Base-by-base conservation (phyloP, 2,888 invertebrate species). In the Melanophora roralis region DNA sequence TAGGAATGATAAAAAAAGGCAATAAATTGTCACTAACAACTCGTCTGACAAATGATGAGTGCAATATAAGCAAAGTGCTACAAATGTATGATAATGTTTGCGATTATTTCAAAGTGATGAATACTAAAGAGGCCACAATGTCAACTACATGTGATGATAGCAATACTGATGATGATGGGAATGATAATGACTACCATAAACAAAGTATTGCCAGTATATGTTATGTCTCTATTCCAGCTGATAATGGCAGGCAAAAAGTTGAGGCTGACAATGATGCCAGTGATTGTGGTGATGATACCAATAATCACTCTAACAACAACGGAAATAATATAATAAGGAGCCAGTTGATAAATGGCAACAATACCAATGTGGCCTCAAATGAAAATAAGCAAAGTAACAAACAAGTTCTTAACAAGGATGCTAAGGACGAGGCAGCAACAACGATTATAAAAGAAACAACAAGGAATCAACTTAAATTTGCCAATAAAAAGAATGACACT, bases 351-450 rank as follows among this genome's bases (percentile, higher is more conserved):
- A 87, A 91, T 91, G 86, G 92, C 92, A 86, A 91, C 92, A 64
- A 91, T 91, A 75, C 91, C 91, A 49, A 88, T 92, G 84, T 92
- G 92, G 72, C 92, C 69, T 77, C 91, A 86, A 91, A 91, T 82
- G 91, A 91, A 78, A 90, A 91, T 75, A 62, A 68, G 36, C 47
- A 55, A 32, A 36, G 53, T 53, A 51, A 73, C 76, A 79, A 79
- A 76, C 80, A 64, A 76, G 68, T 62, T 80, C 65, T 59, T 72
- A 65, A 69, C 59, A 59, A 68, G 47, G 32, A 65, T 87, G 91
- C 87, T 83, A 91, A 91, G 86, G 90, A 91, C 91, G 72, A 84
- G 84, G 60, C 36, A 64, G 16, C 45, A 53, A 21, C 68, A 60
- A 49, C 23, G 11, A 78, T 55, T 51, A 74, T 51, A 34, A 67